Percentiles rank a stretch among this genome's conserved stretches.
Evolutionary conservation across 2,797 vertebrate species (phyloP).

Genomic region (Sphaeramia orbicularis): DNA sequence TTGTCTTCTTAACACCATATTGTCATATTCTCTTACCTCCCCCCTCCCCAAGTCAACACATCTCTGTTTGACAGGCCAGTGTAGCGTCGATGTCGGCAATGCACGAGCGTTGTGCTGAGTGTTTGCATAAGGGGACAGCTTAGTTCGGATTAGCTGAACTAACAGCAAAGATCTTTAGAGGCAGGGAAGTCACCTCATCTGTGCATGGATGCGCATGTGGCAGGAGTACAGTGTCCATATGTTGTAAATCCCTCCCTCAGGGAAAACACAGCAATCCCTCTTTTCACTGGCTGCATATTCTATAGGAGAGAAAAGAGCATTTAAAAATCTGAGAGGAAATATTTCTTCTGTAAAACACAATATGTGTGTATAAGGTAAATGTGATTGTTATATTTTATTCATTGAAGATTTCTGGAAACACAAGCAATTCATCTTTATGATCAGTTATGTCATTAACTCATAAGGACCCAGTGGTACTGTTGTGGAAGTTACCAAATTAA

Average conservation of each 20-base stretch:
- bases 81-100: slow-evolving; percentile 34
- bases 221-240: slow-evolving; percentile 79
- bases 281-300: slow-evolving; percentile 3
- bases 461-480: too few relatives aligned
- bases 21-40: not conserved
- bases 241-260: slow-evolving; percentile 71
- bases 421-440: too few relatives aligned
- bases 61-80: slow-evolving; percentile 36
- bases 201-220: slow-evolving; percentile 72
- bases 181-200: slow-evolving; percentile 63
- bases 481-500: too few relatives aligned
- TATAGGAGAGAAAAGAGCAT: too few relatives aligned
- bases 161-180: slow-evolving; percentile 73
- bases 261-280: slow-evolving; percentile 35
- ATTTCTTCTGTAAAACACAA: too few relatives aligned
- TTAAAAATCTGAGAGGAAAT: too few relatives aligned
- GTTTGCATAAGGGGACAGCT: slow-evolving; percentile 77
- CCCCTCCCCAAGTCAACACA: slow-evolving; percentile 50
- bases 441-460: too few relatives aligned
- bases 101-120: slow-evolving; percentile 43
- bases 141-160: slow-evolving; percentile 78
- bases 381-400: too few relatives aligned
- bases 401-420: too few relatives aligned
- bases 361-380: too few relatives aligned
- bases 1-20: not conserved